A percentile compares a stretch with the other conserved stretches of the same genome.
These are phyloP conservation scores for Neomonachus schauinslandi DNA, from an alignment of 2,113 vertebrate species.

Conservation along the genomic window DNA sequence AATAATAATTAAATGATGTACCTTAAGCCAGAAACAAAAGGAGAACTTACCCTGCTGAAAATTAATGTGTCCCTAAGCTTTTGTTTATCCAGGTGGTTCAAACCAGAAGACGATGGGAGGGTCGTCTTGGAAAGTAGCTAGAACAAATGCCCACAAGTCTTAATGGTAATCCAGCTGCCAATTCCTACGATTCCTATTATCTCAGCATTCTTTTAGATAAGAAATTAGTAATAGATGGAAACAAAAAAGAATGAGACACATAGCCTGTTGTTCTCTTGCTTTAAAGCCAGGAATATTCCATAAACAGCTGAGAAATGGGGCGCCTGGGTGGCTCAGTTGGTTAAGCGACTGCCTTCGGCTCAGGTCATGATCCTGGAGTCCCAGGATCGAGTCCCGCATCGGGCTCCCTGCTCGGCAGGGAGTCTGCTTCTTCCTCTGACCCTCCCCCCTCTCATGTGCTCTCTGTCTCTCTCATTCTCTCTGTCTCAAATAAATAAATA, in stretches of 20 bases:
- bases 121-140: conserved; percentile 51
- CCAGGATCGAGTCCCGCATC: no score
- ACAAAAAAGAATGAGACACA: background rate
- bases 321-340: no score
- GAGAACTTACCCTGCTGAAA: background rate
- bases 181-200: conserved; percentile 57
- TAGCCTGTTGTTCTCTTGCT: background rate
- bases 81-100: conserved; percentile 75
- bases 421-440: no score
- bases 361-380: no score
- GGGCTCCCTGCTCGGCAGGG: no score
- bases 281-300: conserved; percentile 1
- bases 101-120: conserved; percentile 45
- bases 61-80: background rate
- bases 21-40: conserved; percentile 42
- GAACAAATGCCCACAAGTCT: conserved; percentile 60
- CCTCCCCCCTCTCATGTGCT: no score
- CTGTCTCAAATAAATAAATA: no score
- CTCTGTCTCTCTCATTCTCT: no score
- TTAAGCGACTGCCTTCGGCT: no score
- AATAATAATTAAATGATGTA: background rate
- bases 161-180: conserved; percentile 21
- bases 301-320: background rate
- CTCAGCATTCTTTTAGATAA: conserved; percentile 57
- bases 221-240: conserved; percentile 33